These are phyloP conservation scores for Drosophila rellima DNA, from an alignment of 2,888 invertebrate genomes.

Conservation along the genomic window DNA sequence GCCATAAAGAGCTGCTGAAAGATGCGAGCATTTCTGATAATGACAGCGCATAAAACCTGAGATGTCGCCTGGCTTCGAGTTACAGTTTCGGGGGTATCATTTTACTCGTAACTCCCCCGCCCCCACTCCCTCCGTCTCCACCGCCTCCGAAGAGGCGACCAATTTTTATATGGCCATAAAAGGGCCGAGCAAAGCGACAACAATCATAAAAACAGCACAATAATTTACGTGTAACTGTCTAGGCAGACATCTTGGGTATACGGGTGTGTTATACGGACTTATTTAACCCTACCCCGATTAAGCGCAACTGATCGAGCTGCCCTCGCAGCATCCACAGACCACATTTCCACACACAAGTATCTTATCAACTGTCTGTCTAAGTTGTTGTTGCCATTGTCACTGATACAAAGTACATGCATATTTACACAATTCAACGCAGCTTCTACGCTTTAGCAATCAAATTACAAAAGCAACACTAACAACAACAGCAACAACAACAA, in stretches of 20 bases:
- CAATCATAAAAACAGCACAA: slow-evolving; percentile 62
- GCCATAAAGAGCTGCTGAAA: slow-evolving; percentile 61
- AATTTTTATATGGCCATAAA: slow-evolving; percentile 68
- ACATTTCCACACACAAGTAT: slow-evolving; percentile 54
- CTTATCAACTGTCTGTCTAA: slow-evolving; percentile 54
- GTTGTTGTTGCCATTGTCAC: slow-evolving; percentile 41
- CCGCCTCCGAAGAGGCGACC: slow-evolving; percentile 7
- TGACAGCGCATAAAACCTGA: slow-evolving; percentile 65
- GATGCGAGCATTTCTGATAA: slow-evolving; percentile 66
- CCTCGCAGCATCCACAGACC: slow-evolving; percentile 55
- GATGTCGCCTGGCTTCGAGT: slow-evolving; percentile 39
- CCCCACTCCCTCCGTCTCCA: background rate
- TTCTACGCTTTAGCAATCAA: slow-evolving; percentile 80
- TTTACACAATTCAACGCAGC: slow-evolving; percentile 77
- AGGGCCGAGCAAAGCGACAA: slow-evolving; percentile 50
- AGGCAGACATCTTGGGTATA: background rate
- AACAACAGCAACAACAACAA: slow-evolving; percentile 32
- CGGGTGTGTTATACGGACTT: no score
- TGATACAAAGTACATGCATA: slow-evolving; percentile 77
- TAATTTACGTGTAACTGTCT: slow-evolving; percentile 53
- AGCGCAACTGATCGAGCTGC: slow-evolving; percentile 1
- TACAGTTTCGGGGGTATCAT: slow-evolving; percentile 34
- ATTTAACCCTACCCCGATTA: no score
- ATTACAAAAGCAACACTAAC: slow-evolving; percentile 64
- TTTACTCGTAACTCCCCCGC: no score